Evolutionary conservation across 1,140 invertebrate species (phyloP), one percentile per base, ranked within the genome.

Genomic region (Parapsyche elsis): DNA sequence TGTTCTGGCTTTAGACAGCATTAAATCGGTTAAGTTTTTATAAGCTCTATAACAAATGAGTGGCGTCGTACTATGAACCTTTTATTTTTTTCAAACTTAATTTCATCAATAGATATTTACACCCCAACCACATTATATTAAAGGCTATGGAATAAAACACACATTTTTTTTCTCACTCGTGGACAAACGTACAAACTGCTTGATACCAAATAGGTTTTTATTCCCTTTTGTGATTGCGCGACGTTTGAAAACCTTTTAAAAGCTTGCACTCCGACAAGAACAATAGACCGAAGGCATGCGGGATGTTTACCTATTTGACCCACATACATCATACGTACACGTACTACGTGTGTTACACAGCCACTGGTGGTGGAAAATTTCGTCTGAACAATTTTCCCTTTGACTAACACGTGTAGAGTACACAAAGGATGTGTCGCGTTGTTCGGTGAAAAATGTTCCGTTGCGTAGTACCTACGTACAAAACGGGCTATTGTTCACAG

Each of bases 341-440:
- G 16, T 61, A 9, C 19, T 21, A 16, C 9, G 16, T 38, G 30
- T 38, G 30, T 38, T 38, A 38, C 7, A 38, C 30, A 38, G 2
- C 30, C 30, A 4, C 7, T 7, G 30, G 30, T 38, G 30, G 30
- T 38, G 30, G 30, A 70, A 73, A 75, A 78, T 77, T 78, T 46
- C 45, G 80, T 81, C 75, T 59, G 76, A 78, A 81, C 80, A 81
- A 78, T 78, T 81, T 81, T 7, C 46, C 70, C 76, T 78, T 81
- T 81, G 75, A 81, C 71, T 78, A 81, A 81, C 80, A 81, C 76
- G 80, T 78, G 80, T 81, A 71, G 80, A 77, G 74, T 73, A 73
- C 80, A 78, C 67, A 80, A 80, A 81, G 77, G 75, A 46, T 57
- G 26, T 71, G 75, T 71, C 49, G 19, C 64, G 46, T 38, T 38